These are phyloP conservation scores for Suricata suricatta DNA, from an alignment of 2,113 vertebrate genomes.

Conservation along the genomic window DNA sequence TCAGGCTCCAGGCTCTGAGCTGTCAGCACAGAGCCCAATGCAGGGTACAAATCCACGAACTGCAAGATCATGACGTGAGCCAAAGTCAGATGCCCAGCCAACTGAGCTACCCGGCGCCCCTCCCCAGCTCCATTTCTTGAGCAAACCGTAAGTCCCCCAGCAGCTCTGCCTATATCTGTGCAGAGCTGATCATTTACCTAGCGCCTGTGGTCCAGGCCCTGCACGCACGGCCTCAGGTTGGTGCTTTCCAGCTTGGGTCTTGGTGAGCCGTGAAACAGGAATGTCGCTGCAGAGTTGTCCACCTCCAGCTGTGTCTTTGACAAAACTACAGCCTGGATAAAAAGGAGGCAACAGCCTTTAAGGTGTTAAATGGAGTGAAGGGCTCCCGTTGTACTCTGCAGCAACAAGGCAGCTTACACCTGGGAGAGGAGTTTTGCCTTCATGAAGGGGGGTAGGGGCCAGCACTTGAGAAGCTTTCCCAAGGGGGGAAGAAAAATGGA, in stretches of 20 bases:
- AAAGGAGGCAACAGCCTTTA: background rate
- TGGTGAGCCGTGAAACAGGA: background rate
- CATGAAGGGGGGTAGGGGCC: background rate
- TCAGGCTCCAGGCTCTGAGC: no score
- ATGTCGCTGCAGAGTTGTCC: rapidly evolving
- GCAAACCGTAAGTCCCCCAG: rapidly evolving
- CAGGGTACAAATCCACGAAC: no score
- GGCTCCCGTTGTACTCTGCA: no score
- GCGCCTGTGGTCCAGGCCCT: background rate
- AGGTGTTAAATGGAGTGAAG: no score
- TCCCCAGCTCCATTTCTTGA: background rate
- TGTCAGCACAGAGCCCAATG: no score
- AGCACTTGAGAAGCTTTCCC: background rate
- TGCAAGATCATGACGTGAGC: no score
- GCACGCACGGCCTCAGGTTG: rapidly evolving
- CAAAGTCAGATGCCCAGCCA: no score
- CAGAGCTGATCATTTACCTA: rapidly evolving
- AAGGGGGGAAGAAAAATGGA: background rate
- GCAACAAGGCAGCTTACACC: background rate
- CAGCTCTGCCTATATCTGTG: no score
- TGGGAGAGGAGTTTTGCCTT: background rate
- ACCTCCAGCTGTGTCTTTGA: background rate
- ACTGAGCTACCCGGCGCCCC: no score
- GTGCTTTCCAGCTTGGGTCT: background rate
- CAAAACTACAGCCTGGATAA: background rate